Evolutionary conservation across 2,888 invertebrate genomes (phyloP), one percentile per base, ranked within the genome.

Genomic region (Ferdinandea cuprea): DNA sequence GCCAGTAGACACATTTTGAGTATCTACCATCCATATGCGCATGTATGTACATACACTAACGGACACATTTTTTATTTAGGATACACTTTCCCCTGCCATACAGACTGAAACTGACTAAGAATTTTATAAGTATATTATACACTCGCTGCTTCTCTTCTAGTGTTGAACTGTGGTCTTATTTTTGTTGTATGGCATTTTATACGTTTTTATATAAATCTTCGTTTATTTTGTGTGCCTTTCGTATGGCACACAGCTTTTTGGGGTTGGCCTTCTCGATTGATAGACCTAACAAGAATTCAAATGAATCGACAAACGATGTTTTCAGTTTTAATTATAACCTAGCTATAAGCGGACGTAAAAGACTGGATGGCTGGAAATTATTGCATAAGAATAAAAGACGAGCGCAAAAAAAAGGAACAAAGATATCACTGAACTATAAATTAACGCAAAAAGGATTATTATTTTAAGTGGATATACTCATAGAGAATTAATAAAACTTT

Each of bases 311-410:
- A 42, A 78, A 59, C 52, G 37, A 68, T 68, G 79, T 74, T 72
- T 88, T 90, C 87, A 90, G 90, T 89, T 89, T 89, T 87, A 87
- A 88, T 88, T 88, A 88, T 89, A 89, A 89, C 88, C 87, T 90
- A 89, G 88, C 87, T 86, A 87, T 88, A 87, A 89, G 89, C 89
- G 88, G 90, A 89, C 88, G 90, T 89, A 88, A 87, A 87, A 84
- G 74, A 88, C 90, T 90, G 89, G 90, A 90, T 90, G 90, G 90
- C 90, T 90, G 90, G 90, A 90, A 88, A 87, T 86, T 48, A 30
- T 74, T 86, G 86, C 65, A 74, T 65, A 79, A 80, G 13, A 35
- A 85, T 71, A 52, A 73, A 74, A 85, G 54, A 68, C 79, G 71
- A 73, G 66, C 85, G 86, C 66, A 86, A 72, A 50, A 59, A 74